Conservation (phyloP, 37 sponge, comb jelly and placozoan species). For the Spongilla lacustris region DNA sequence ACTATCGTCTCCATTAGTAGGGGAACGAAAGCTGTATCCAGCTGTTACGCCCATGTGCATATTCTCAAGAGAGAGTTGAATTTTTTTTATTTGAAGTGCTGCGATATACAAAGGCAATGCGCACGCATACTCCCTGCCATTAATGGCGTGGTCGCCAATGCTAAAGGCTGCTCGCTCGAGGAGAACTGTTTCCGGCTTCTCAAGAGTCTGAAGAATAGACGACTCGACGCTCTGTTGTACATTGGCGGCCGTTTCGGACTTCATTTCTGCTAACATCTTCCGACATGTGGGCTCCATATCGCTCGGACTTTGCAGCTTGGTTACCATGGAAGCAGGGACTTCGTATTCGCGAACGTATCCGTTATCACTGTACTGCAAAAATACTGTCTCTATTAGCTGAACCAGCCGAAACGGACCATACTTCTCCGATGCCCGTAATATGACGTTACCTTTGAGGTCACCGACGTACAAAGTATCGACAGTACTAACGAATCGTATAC, state of each 20-base stretch:
- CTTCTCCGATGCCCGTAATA: neutral
- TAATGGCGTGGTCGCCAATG: slow-evolving; percentile 31
- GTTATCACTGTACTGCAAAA: neutral
- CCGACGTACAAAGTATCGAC: neutral
- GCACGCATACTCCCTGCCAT: slow-evolving; percentile 16
- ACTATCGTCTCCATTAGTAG: neutral
- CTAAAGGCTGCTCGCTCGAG: slow-evolving; percentile 11
- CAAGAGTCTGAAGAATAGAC: neutral
- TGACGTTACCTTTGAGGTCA: neutral
- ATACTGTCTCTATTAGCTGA: neutral
- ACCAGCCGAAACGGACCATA: neutral
- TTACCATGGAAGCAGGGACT: neutral
- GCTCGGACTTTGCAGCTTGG: neutral
- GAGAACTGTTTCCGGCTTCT: slow-evolving; percentile 4
- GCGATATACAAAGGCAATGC: slow-evolving; percentile 33
- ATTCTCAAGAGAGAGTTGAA: neutral
- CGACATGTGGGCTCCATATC: neutral
- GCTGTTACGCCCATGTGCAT: neutral
- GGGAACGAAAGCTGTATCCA: neutral
- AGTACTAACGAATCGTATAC: neutral
- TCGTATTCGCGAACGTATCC: neutral
- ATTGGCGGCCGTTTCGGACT: neutral
- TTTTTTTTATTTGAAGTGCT: slow-evolving; percentile 13
- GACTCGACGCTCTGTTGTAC: neutral
- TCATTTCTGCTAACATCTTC: neutral